These are phyloP conservation scores for Clunio marinus DNA, from an alignment of 2,888 invertebrate species.

Conservation along the genomic window DNA sequence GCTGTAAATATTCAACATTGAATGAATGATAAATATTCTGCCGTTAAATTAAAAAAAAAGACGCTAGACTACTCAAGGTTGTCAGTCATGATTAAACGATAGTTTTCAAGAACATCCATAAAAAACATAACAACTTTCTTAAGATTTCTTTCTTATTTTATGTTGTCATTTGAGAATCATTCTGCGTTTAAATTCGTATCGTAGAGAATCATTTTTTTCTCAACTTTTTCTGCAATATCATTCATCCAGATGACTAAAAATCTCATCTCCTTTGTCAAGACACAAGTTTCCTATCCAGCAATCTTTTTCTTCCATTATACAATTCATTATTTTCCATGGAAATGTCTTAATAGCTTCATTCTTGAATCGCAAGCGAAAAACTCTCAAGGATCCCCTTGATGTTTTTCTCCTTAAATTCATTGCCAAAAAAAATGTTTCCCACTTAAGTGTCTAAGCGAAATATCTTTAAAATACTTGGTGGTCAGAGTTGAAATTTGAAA, in stretches of 20 bases:
- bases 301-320: conserved; percentile 4
- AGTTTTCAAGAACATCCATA: background rate
- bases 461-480: background rate
- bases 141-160: background rate
- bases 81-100: conserved; percentile 19
- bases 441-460: background rate
- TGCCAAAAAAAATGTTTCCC: conserved; percentile 17
- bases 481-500: no score
- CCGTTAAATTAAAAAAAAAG: background rate
- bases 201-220: background rate
- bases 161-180: conserved; percentile 7
- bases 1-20: background rate
- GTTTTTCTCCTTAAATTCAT: conserved; percentile 19
- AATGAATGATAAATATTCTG: conserved; percentile 31
- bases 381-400: conserved; percentile 18
- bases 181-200: no score
- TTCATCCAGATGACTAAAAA: conserved; percentile 10
- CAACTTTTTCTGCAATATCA: conserved; percentile 1
- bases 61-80: conserved; percentile 24
- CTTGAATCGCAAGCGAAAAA: background rate
- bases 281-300: no score
- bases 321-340: conserved; percentile 22
- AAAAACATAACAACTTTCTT: background rate
- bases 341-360: background rate
- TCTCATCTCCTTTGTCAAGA: background rate